A percentile compares a stretch with the other conserved stretches of the same genome.
These are phyloP conservation scores for Frieseomelitta varia DNA, from an alignment of 1,140 invertebrate species.

Conservation along the genomic window DNA sequence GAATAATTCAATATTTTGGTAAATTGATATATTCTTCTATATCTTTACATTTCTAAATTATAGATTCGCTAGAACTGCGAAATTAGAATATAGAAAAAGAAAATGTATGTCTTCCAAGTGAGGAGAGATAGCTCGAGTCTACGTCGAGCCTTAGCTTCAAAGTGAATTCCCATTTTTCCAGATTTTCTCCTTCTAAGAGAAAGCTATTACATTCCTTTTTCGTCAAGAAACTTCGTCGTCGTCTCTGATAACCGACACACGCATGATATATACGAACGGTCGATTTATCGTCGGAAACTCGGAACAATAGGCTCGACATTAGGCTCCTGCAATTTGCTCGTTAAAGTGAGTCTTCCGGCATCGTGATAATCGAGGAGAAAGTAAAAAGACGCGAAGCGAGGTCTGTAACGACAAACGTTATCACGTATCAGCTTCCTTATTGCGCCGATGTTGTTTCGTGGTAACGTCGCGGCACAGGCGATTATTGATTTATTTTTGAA, in stretches of 20 bases:
- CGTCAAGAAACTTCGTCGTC: background rate
- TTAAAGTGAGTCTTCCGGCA: background rate
- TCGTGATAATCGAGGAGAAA: background rate
- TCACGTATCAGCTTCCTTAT: background rate
- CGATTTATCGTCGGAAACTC: background rate
- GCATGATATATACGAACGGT: background rate
- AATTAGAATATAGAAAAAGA: no score
- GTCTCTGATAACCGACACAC: background rate
- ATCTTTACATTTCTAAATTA: no score
- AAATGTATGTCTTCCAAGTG: no score
- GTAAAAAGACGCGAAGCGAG: background rate
- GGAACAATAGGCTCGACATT: background rate
- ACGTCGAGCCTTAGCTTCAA: no score
- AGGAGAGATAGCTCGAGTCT: no score
- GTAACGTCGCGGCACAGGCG: background rate
- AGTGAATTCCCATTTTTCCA: background rate
- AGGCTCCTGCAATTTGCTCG: background rate
- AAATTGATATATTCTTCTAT: background rate
- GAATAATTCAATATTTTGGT: background rate
- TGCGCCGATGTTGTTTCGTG: background rate
- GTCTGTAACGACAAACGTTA: background rate
- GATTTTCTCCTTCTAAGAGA: background rate
- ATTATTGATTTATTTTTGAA: slow-evolving; percentile 1
- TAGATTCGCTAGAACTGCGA: no score
- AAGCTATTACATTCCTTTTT: no score